phyloP scores from a whole-genome alignment of 2,113 vertebrate species.

The Nanorana parkeri region DNA sequence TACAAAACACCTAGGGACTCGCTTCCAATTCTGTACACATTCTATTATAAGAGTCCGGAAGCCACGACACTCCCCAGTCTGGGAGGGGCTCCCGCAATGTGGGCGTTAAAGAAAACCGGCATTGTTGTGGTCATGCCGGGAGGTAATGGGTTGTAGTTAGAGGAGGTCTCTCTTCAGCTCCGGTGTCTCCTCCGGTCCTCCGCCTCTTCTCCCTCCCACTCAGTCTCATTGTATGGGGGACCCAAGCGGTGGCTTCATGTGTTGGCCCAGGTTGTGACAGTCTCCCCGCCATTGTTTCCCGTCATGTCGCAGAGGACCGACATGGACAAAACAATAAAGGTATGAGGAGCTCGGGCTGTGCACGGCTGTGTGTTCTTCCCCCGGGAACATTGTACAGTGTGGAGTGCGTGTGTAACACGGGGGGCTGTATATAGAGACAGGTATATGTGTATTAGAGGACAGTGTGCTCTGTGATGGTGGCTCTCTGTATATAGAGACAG shows the following conservation, averaged over 20 bases:
- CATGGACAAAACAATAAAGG: slow-evolving; percentile 82
- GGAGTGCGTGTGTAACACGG: no score
- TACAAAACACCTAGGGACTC: background rate
- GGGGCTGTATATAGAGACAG: no score
- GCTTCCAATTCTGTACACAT: background rate
- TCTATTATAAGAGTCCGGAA: background rate
- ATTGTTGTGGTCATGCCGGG: background rate
- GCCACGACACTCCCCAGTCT: background rate
- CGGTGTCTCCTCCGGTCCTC: background rate
- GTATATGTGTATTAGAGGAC: no score
- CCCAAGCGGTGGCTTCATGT: fast-evolving
- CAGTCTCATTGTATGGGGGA: background rate
- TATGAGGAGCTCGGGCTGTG: slow-evolving; percentile 49
- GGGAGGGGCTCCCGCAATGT: background rate
- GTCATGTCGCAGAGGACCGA: slow-evolving; percentile 82
- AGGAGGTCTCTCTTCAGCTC: slow-evolving; percentile 12
- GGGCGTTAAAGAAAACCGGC: background rate
- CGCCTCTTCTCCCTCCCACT: fast-evolving
- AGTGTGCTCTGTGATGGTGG: no score
- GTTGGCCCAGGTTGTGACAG: background rate
- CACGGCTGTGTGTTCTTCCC: no score
- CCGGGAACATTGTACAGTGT: no score
- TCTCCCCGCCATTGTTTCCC: background rate
- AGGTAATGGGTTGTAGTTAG: slow-evolving; percentile 12
- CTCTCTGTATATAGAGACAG: background rate